These are phyloP conservation scores for Gisinianus flammeolus DNA, from an alignment of 2,888 invertebrate species.

Conservation along the genomic window DNA sequence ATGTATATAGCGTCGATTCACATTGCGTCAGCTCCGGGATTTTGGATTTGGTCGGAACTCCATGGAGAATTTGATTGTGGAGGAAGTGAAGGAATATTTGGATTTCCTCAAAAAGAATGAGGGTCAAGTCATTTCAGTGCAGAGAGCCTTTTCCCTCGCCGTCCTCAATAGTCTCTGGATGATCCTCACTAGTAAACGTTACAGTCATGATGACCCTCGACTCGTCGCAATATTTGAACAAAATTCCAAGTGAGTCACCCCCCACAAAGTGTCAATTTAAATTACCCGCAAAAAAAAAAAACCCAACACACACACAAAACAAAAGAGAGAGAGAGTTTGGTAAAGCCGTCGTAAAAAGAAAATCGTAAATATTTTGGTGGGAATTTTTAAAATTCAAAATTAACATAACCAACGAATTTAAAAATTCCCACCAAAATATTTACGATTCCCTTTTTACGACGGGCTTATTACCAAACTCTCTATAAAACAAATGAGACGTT, in stretches of 20 bases:
- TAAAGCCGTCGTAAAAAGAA: too few relatives aligned
- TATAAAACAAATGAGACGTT: too few relatives aligned
- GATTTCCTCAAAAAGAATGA: background rate
- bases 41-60: background rate
- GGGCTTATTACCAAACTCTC: too few relatives aligned
- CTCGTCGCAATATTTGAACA: background rate
- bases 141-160: background rate
- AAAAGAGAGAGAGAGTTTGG: too few relatives aligned
- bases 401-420: too few relatives aligned
- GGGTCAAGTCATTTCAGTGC: background rate
- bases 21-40: background rate
- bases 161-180: conserved; percentile 24
- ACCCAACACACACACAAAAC: too few relatives aligned
- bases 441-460: too few relatives aligned
- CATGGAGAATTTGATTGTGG: background rate
- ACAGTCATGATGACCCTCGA: background rate
- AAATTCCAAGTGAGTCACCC: background rate
- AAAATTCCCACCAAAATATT: too few relatives aligned
- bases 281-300: too few relatives aligned
- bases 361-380: too few relatives aligned
- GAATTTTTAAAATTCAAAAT: too few relatives aligned
- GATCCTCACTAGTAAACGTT: background rate
- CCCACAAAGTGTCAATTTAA: background rate
- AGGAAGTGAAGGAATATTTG: conserved; percentile 11
- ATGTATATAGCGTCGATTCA: background rate